Base-by-base conservation (phyloP, 2,888 invertebrate species). In the Laspeyria flexula region DNA sequence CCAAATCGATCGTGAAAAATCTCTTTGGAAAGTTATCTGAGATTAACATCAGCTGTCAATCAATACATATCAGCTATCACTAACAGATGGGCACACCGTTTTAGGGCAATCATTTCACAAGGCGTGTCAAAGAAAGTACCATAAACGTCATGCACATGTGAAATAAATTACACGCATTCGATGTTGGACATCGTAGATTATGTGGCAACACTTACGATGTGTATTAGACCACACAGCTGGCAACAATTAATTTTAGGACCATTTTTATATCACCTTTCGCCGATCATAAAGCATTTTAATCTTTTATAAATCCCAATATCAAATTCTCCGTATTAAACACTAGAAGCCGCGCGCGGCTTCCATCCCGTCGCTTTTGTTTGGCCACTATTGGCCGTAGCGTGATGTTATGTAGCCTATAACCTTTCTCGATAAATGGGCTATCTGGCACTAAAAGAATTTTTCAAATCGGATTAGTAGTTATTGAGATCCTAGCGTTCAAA, bases 41-140 rank as follows among this genome's bases (percentile, higher is more conserved):
- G 41, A 64, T 70, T 44, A 59, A 64, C 61, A 56, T 57, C 59
- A 44, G 42, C 55, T 61, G 65, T 67, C 68, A 64, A 69, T 69
- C 68, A 70, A 29, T 11, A 43, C 33, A 50, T 53, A 60, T 64
- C 60, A 53, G 55, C 55, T 63, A 69, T 69, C 51, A 41, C 57
- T 42, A 70, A 67, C 68, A 69, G 59, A 69, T 69, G 68, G 67
- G 51, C 56, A 50, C 44, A 55, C 61, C 59, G 34, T 67, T 69
- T 70, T 58, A 69, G 71, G 67, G 71, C 68, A 53, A 61, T 58
- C 71, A 52, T 61, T 71, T 60, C 64, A 61, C 55, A 53, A 69
- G 61, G 47, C 54, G 55, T 57, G 68, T 59, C 71, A 62, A 65
- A 71, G 67, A 69, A 69, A 69, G 69, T 70, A 61, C 58, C 53